Percentiles rank a stretch among this genome's conserved stretches.
Conservation (phyloP, 1,140 invertebrate genomes). For the fruit fly (Drosophila melanogaster) region DNA sequence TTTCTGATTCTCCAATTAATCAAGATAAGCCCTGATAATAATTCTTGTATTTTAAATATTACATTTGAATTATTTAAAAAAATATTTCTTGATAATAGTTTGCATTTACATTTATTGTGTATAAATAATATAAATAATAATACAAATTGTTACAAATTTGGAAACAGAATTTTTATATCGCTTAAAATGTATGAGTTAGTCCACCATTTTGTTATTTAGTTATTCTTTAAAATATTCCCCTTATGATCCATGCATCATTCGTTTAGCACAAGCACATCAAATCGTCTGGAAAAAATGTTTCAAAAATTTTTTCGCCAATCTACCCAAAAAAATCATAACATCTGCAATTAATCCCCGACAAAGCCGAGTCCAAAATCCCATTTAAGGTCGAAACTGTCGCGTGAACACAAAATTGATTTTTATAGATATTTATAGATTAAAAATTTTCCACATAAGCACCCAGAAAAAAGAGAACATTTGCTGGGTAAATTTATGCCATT, state of each 20-base stretch:
- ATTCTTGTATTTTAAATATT: no score
- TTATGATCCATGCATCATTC: constrained; percentile 25
- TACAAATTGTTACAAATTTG: no score
- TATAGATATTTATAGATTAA: constrained; percentile 83
- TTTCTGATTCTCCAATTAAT: constrained; percentile 2
- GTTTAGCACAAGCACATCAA: constrained; percentile 43
- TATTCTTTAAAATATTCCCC: not conserved
- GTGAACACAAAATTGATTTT: constrained; percentile 82
- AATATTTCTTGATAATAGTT: no score
- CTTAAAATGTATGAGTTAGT: not conserved
- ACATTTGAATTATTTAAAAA: not conserved
- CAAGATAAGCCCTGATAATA: not conserved
- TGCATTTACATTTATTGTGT: no score
- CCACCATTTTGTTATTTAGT: constrained; percentile 17
- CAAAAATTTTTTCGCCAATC: constrained; percentile 41
- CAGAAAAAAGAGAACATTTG: constrained; percentile 65
- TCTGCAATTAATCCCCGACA: constrained; percentile 74
- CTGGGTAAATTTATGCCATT: constrained; percentile 70
- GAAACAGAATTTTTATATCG: no score
- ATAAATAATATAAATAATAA: no score
- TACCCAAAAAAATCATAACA: constrained; percentile 70
- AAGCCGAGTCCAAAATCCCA: constrained; percentile 52
- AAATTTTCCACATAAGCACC: constrained; percentile 78
- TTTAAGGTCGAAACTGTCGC: constrained; percentile 69
- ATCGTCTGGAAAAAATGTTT: constrained; percentile 69